phyloP scores from a whole-genome alignment of 2,113 vertebrate genomes.

The Sclerurus mexicanus region DNA sequence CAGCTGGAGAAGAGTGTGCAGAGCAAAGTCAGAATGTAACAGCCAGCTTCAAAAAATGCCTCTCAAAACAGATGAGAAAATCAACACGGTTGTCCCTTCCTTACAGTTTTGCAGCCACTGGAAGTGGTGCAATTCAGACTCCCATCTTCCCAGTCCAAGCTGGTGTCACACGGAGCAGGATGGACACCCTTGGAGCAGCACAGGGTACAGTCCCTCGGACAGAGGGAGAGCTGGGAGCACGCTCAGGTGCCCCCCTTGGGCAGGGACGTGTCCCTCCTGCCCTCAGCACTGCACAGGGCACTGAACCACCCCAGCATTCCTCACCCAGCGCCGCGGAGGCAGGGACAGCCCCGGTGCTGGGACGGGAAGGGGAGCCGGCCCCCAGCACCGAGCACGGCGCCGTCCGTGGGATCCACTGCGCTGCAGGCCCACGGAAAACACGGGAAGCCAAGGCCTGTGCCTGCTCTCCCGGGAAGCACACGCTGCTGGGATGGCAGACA shows the following conservation, averaged over 20 bases:
- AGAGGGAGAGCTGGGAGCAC: background rate
- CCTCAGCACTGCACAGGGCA: background rate
- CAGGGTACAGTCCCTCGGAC: accelerated
- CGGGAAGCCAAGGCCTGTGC: background rate
- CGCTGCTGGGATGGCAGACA: background rate
- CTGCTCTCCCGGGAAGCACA: background rate
- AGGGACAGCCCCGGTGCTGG: background rate
- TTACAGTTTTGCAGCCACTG: background rate
- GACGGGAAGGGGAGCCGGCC: background rate
- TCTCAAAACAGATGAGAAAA: background rate
- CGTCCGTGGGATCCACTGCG: accelerated
- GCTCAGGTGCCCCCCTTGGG: background rate
- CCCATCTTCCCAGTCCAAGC: accelerated
- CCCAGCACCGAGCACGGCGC: accelerated
- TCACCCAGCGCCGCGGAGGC: background rate
- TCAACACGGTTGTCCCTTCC: background rate
- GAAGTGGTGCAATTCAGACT: background rate
- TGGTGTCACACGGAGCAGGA: background rate
- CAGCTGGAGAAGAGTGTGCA: background rate
- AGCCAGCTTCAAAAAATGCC: conserved; percentile 12
- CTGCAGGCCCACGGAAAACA: background rate
- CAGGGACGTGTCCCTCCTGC: background rate
- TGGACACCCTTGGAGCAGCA: accelerated
- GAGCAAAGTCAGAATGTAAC: background rate
- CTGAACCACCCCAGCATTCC: background rate